These are phyloP conservation scores for Phenacoccus solenopsis DNA, from an alignment of 1,140 invertebrate genomes.

Conservation along the genomic window DNA sequence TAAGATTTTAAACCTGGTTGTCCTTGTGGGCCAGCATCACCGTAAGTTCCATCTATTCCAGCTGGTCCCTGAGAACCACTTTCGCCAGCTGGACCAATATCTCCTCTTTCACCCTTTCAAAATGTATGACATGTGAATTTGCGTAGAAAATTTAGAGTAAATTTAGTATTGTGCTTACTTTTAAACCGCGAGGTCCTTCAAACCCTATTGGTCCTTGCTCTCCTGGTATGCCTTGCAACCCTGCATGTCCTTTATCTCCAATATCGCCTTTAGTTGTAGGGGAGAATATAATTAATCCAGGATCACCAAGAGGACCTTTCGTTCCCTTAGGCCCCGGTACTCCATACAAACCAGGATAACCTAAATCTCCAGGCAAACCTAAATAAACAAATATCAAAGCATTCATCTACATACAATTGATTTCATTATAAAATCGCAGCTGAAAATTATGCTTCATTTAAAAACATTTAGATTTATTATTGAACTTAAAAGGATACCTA, in stretches of 20 bases:
- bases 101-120: conserved; percentile 18
- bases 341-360: conserved; percentile 34
- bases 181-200: conserved; percentile 20
- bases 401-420: not conserved
- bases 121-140: not conserved
- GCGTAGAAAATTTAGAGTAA: not conserved
- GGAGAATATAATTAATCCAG: conserved; percentile 9
- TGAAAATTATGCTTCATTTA: not conserved
- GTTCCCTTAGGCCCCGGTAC: conserved; percentile 33
- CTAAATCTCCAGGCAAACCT: conserved; percentile 26
- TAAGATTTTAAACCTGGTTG: conserved; percentile 18
- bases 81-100: conserved; percentile 20
- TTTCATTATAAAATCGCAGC: not conserved
- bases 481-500: conserved; percentile 17
- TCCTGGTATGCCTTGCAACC: conserved; percentile 38
- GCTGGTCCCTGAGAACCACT: conserved; percentile 27
- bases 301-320: conserved; percentile 23
- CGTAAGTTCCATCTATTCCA: conserved; percentile 35
- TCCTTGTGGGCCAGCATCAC: conserved; percentile 30
- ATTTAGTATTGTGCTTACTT: not conserved
- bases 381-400: not conserved
- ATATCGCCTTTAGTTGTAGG: conserved; percentile 43
- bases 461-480: not conserved
- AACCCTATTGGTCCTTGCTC: conserved; percentile 21
- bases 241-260: conserved; percentile 36